These are phyloP conservation scores for Shargacucullia verbasci DNA, from an alignment of 2,888 invertebrate species.

Conservation along the genomic window DNA sequence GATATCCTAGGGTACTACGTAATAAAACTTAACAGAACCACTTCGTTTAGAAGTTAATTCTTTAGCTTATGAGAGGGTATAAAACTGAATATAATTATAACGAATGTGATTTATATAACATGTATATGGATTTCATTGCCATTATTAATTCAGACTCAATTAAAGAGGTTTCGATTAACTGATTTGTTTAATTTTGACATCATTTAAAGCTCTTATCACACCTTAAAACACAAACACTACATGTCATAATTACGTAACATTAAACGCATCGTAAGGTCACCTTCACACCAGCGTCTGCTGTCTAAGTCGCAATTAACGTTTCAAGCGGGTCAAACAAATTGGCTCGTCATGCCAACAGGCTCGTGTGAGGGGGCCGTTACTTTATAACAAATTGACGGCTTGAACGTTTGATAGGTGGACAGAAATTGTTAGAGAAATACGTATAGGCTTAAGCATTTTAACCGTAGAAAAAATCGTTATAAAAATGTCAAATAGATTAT, in stretches of 20 bases:
- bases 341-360: conserved; percentile 77
- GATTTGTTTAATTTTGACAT: conserved; percentile 15
- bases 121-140: too few species aligned
- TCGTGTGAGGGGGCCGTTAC: conserved; percentile 65
- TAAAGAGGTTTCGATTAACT: too few species aligned
- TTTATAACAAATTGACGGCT: conserved; percentile 42
- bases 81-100: too few species aligned
- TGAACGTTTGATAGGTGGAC: conserved; percentile 40
- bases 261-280: conserved; percentile 53
- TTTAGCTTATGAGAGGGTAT: too few species aligned
- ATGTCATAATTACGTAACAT: conserved; percentile 53
- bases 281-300: conserved; percentile 58
- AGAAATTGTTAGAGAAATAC: conserved; percentile 36
- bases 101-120: too few species aligned
- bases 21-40: too few species aligned
- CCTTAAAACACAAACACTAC: conserved; percentile 32
- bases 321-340: conserved; percentile 78
- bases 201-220: conserved; percentile 14
- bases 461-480: too few species aligned
- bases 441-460: background rate
- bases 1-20: too few species aligned
- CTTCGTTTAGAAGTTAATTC: too few species aligned
- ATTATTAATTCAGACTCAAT: too few species aligned
- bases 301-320: conserved; percentile 55
- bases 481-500: too few species aligned